Evolutionary conservation across 2,888 invertebrate genomes (phyloP), one percentile per base, ranked within the genome.

Genomic region (Ichneumoninae sp.): DNA sequence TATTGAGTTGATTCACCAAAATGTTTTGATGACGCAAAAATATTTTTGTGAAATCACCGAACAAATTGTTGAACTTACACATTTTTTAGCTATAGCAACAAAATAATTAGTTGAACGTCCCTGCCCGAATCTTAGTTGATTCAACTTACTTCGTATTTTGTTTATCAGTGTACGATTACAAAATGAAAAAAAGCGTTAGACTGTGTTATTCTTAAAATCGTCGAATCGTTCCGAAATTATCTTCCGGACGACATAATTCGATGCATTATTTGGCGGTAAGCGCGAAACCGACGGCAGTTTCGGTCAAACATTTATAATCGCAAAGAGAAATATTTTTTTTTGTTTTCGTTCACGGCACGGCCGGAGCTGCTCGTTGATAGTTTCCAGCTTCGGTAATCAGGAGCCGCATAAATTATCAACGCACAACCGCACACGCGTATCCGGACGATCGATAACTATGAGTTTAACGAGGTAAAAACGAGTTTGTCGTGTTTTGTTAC

Each of bases 401-500:
- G 44, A 47, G 3, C 16, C 44, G 16, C 44, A 16, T 47, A 16
- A 52, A 52, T 52, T 52, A 52, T n/a, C n/a, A 52, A 52, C 52
- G 52, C 22, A 26, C 13, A 57, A 8, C 3, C 57, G 10, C 8
- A 8, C 22, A 22, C 19, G n/a, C 3, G 54, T 19, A 54, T 22
- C 22, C 22, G 22, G 54, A 3, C 6, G 10, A 57, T 22, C 22
- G 7, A 26, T 8, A 57, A 10, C 57, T 7, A 57, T 26, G 22
- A 26, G 26, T 57, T 26, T 13, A 26, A 26, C 22, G 26, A 26
- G 30, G 33, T 33, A 33, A 33, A 33, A 62, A 62, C 30, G 6
- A 1, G 60, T 79, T 74, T 78, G 60, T 54, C 72, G 44, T 60
- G 40, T 50, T 54, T 69, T 75, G 78, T 77, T 83, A 50, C 40